Conservation (phyloP, 2,113 vertebrate genomes). For the Chionodraco myersi region DNA sequence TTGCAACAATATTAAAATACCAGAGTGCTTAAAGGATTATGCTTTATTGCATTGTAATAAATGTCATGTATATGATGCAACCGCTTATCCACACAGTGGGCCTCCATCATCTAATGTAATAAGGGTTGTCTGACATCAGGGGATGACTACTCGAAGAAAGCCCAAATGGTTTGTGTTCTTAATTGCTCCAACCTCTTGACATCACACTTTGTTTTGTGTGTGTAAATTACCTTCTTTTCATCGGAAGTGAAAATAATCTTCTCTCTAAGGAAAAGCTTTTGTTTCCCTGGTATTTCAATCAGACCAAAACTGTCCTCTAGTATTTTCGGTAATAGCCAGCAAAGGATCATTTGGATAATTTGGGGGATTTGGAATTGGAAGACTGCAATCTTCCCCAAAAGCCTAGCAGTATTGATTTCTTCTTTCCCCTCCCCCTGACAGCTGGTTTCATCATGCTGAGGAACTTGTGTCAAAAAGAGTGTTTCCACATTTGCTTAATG, state of each 20-base stretch:
- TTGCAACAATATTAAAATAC: neutral
- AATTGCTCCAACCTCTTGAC: constrained; percentile 29
- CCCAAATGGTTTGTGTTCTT: neutral
- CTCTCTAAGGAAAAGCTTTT: constrained; percentile 12
- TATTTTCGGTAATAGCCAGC: constrained; percentile 63
- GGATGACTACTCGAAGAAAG: constrained; percentile 8
- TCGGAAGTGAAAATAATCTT: constrained; percentile 18
- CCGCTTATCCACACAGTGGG: neutral
- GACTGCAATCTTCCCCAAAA: constrained; percentile 69
- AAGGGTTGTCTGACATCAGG: constrained; percentile 8
- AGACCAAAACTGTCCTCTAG: constrained; percentile 28
- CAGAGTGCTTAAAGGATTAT: neutral
- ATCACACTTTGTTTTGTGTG: neutral
- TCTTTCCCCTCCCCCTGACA: constrained; percentile 47
- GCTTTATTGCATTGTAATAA: neutral
- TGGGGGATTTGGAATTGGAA: constrained; percentile 57
- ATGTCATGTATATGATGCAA: neutral
- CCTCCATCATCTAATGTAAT: neutral
- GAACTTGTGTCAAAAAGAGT: constrained; percentile 49
- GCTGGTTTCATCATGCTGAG: constrained; percentile 60
- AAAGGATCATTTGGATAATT: constrained; percentile 44
- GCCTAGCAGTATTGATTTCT: constrained; percentile 70
- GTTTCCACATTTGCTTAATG: constrained; percentile 61
- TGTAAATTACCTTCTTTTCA: constrained; percentile 10
- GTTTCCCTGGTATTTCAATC: constrained; percentile 42